Evolutionary conservation across 2,888 invertebrate species (phyloP), one percentile per base, ranked within the genome.

Genomic region (Cyclophora albipunctata): DNA sequence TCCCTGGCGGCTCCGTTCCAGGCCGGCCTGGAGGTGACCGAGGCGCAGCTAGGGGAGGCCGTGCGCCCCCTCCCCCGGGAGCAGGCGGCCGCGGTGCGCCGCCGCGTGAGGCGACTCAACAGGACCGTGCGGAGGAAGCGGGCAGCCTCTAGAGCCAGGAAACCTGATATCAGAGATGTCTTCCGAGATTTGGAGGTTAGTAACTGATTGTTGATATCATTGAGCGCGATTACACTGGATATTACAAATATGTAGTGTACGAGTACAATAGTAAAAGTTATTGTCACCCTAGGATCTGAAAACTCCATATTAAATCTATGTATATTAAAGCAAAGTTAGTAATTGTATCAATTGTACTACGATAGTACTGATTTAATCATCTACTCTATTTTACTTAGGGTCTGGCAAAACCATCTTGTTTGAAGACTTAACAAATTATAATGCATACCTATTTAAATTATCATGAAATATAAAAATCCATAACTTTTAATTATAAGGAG

Each of bases 131-230:
- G 93, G 48, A 90, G 91, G 67, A 81, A 86, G 55, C 88, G 90
- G 47, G 90, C 90, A 1, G 86, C 85, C 40, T 80, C 84, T 20
- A 68, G 87, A 46, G 81, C 92, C n/a, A 91, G 92, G 54, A 93
- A 94, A 66, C 94, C 94, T 7, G 96, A 96, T 74, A 94, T 96
- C 54, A 84, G 96, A 63, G 95, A 96, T 81, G 93, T 96, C 47
- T 94, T 95, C 71, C 92, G 94, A 76, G 95, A 95, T 81, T 90
- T 93, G 59, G 95, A 95, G 91, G 95, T 95, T 69, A 84, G 84
- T 66, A 7, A 42, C 20, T 20, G n/a, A 3, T 34, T 45, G 4
- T 45, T 34, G 20, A 20, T 20, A 20, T 20, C 20, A 20, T 20
- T 20, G 20, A 20, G 20, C 20, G 20, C 20, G 20, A 20, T 20